Conservation (phyloP, 2,113 vertebrate species). For the Chroicocephalus ridibundus region DNA sequence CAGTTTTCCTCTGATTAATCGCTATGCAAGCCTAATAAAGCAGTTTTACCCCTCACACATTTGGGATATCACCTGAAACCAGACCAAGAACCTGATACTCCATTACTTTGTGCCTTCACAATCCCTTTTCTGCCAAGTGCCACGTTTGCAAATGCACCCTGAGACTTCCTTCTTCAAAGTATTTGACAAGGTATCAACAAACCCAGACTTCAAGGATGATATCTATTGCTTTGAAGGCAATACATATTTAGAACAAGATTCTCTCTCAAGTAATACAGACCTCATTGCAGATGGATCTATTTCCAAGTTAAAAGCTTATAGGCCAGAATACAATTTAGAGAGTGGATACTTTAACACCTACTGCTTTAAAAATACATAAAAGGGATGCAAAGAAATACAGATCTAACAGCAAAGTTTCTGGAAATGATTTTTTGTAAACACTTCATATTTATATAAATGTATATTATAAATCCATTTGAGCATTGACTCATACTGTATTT, state of each 20-base stretch:
- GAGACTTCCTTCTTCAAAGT: conserved; percentile 8
- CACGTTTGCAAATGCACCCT: background rate
- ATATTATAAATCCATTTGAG: background rate
- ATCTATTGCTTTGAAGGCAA: conserved; percentile 29
- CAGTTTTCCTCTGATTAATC: background rate
- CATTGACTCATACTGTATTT: background rate
- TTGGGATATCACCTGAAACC: background rate
- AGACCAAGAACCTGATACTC: background rate
- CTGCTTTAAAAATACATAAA: background rate
- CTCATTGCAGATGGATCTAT: background rate
- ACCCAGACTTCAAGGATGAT: background rate
- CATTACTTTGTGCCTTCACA: background rate
- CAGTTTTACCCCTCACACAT: background rate
- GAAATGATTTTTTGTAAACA: background rate
- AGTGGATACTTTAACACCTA: conserved; percentile 12
- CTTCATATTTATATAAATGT: background rate
- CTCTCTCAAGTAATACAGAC: background rate
- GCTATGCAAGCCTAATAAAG: background rate
- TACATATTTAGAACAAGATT: conserved; percentile 15
- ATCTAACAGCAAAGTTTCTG: background rate
- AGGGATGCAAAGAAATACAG: background rate
- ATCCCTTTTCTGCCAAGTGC: background rate
- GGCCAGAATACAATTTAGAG: background rate
- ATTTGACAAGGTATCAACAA: conserved; percentile 27
- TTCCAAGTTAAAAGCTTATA: conserved; percentile 26